phyloP scores from a whole-genome alignment of 2,797 vertebrate species.

The Parauchenoglanis punctatus region DNA sequence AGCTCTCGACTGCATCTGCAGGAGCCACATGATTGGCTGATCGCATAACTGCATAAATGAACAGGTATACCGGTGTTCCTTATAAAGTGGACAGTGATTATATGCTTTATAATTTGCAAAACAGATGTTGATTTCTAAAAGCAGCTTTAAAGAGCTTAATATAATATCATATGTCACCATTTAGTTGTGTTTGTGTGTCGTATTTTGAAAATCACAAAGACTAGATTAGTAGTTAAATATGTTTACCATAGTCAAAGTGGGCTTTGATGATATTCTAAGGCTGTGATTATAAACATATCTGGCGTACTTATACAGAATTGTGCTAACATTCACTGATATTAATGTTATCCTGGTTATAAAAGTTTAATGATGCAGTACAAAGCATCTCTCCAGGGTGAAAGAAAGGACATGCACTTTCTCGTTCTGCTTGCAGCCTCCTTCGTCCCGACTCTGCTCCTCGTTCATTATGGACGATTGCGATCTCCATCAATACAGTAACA shows the following conservation, averaged over 20 bases:
- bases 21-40: too few relatives aligned
- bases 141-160: not conserved
- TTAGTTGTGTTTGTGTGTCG: not conserved
- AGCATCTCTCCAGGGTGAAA: slow-evolving; percentile 35
- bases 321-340: not conserved
- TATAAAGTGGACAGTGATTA: too few relatives aligned
- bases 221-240: not conserved
- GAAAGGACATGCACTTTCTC: slow-evolving; percentile 53
- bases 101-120: too few relatives aligned
- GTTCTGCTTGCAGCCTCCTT: slow-evolving; percentile 37
- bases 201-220: not conserved
- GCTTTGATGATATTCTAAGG: not conserved
- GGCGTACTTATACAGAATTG: not conserved
- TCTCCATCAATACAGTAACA: slow-evolving; percentile 53
- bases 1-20: too few relatives aligned
- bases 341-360: slow-evolving; percentile 8
- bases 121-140: not conserved
- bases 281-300: not conserved
- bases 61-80: too few relatives aligned
- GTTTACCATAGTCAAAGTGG: not conserved
- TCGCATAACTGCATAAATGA: too few relatives aligned
- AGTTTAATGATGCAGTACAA: slow-evolving; percentile 44
- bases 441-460: slow-evolving; percentile 40
- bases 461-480: slow-evolving; percentile 57
- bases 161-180: not conserved